A percentile compares a stretch with the other conserved stretches of the same genome.
Evolutionary conservation across 2,888 invertebrate species (phyloP).

Genomic region (Epirrhoe tristata): DNA sequence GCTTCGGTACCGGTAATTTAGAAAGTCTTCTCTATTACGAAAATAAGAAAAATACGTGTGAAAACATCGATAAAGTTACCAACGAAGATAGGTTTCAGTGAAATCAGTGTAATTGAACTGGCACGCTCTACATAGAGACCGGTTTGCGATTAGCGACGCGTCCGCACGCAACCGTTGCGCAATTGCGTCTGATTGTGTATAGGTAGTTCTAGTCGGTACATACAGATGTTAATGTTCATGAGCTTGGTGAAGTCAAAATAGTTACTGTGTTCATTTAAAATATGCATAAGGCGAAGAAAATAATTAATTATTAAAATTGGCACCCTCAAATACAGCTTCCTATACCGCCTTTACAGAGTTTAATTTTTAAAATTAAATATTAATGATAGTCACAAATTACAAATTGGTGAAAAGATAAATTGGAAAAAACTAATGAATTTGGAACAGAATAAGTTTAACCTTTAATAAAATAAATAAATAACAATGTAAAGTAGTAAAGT

Average conservation of each 20-base stretch:
- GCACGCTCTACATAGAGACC: constrained; percentile 21
- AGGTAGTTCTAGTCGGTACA: constrained; percentile 5
- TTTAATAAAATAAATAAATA: too few species aligned
- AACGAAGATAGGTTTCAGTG: not conserved
- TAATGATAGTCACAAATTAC: too few species aligned
- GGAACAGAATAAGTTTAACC: too few species aligned
- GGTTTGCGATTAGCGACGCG: constrained; percentile 21
- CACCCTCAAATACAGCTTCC: too few species aligned
- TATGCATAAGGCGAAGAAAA: too few species aligned
- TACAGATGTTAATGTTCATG: not conserved
- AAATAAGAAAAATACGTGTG: not conserved
- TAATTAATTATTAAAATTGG: too few species aligned
- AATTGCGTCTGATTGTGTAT: constrained; percentile 6
- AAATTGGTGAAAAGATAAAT: too few species aligned
- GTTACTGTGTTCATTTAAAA: not conserved
- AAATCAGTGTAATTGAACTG: constrained; percentile 11
- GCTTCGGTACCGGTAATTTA: constrained; percentile 2
- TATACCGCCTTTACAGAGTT: too few species aligned
- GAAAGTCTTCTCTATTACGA: not conserved
- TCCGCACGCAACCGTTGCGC: constrained; percentile 10
- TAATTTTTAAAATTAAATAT: too few species aligned
- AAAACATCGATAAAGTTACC: not conserved
- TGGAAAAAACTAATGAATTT: too few species aligned
- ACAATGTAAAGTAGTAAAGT: too few species aligned
- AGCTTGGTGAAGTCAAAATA: not conserved